Base-by-base conservation (phyloP, 2,888 invertebrate genomes). In the Erebia ligea region DNA sequence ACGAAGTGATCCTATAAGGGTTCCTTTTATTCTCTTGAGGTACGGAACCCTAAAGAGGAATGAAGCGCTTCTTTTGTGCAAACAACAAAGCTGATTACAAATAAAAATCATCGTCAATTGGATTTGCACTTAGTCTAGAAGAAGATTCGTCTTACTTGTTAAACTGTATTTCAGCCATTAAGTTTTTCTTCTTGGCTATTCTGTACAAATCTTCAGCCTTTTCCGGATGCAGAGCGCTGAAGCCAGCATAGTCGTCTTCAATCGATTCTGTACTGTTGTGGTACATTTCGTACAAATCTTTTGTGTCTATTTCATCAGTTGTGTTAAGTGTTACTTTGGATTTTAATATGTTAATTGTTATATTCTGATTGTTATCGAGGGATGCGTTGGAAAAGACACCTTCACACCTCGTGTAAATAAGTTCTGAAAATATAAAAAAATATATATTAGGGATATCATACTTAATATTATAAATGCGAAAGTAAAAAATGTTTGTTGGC, bases 141-240 rank as follows among this genome's bases (percentile, higher is more conserved):
- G 5, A 2, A 15, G 13, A 48, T 48, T 15, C 50, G 45, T 45
- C 59, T 59, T n/a, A 59, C 59, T 59, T 59, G 17, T 58, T 58
- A 13, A 25, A 40, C 52, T 69, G 68, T 9, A 4, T 59, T 65
- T 71, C 58, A 1, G 63, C 64, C 6, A 67, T 17, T 2, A 50
- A 19, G 19, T 73, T 69, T 13, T 74, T 73, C 11, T 58, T 70
- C 66, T 75, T 70, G 0, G 77, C 77, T 8, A 65, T 48, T 0
- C 70, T 58, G 1, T 79, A 74, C 6, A 81, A 64, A 21, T 76
- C 76, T 19, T 69, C 73, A 0, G 79, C 61, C 9, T 75, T 77
- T 2, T 79, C 67, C 0, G 73, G 61, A 19, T 81, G 78, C 4
- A 81, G 71, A 0, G 76, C 66, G 42, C 74, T 73, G 0, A 79